Percentiles rank a stretch among this genome's conserved stretches.
These are phyloP conservation scores for Portevinia maculata DNA, from an alignment of 2,888 invertebrate species.

Conservation along the genomic window DNA sequence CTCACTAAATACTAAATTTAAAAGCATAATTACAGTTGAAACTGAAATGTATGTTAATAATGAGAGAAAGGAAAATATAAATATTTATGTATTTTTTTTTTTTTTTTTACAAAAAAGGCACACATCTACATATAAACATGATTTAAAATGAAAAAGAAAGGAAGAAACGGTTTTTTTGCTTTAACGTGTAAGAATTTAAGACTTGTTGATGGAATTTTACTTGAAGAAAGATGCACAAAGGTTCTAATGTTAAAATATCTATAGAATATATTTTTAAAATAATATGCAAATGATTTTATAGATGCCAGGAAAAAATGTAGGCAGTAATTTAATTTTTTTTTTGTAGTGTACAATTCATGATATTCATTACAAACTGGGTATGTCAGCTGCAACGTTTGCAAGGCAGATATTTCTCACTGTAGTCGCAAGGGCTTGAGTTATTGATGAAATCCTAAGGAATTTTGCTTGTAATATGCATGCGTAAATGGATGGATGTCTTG, in stretches of 20 bases:
- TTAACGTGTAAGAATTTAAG: slow-evolving; percentile 40
- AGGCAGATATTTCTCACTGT: no score
- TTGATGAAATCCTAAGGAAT: no score
- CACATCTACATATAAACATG: slow-evolving; percentile 9
- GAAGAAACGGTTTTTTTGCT: slow-evolving; percentile 18
- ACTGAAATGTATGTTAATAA: slow-evolving; percentile 44
- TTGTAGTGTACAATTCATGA: neutral
- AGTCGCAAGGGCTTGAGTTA: no score
- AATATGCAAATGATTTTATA: slow-evolving; percentile 49
- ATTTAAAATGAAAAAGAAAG: no score
- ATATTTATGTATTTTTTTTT: no score
- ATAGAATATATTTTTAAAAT: slow-evolving; percentile 44
- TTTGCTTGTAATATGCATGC: no score
- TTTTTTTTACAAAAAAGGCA: slow-evolving; percentile 8
- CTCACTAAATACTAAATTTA: slow-evolving; percentile 47
- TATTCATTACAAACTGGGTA: no score
- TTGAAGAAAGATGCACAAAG: slow-evolving; percentile 43
- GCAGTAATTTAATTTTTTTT: neutral
- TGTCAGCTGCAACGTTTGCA: no score
- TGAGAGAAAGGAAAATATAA: slow-evolving; percentile 1
- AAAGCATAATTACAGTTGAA: slow-evolving; percentile 18
- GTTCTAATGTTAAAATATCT: slow-evolving; percentile 75
- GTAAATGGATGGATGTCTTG: no score
- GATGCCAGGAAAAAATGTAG: slow-evolving; percentile 22
- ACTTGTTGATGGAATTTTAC: slow-evolving; percentile 49